Evolutionary conservation across 1,140 invertebrate genomes (phyloP), one percentile per base, ranked within the genome.

Genomic region (Rhyacophila brunnea): DNA sequence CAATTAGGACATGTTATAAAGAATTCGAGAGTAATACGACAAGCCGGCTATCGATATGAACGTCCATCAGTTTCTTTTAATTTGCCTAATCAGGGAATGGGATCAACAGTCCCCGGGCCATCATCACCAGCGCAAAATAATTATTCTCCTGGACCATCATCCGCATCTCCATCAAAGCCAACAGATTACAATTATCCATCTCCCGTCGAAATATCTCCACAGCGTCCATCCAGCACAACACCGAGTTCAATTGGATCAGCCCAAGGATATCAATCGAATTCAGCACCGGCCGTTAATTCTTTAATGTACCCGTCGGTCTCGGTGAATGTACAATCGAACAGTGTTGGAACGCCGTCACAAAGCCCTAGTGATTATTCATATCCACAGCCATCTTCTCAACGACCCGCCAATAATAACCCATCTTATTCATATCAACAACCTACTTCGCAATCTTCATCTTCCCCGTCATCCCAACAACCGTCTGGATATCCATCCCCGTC

Each of bases 41-140:
- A 65, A 49, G 32, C 47, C 36, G 63, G 63, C 9, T 65, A 65
- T 36, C 36, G 55, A 7, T 65, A 65, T 36, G 55, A 65, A 1
- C 51, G 53, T 19, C 63, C 63, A 10, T 46, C 54, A 9, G 23
- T 62, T 46, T 15, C 54, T 1, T 65, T 65, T 42, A 46, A 62
- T 28, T 45, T 65, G 23, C 63, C 59, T 3, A 15, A 10, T 19
- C 23, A 18, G 13, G 50, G 38, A 50, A 17, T 20, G 17, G 36
- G 38, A 19, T 53, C 47, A 32, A 46, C 46, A n/a, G 15, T 34
- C 14, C 11, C 60, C 18, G 17, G 34, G n/a, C 23, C 32, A 4
- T 13, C 49, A 14, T 18, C 40, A n/a, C 19, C 45, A 3, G 49
- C 23, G 14, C 56, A 15, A 44, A 19, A 18, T 23, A 4, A 11